phyloP scores from a whole-genome alignment of 2,888 invertebrate species.

The Cecidostiba fungosa region DNA sequence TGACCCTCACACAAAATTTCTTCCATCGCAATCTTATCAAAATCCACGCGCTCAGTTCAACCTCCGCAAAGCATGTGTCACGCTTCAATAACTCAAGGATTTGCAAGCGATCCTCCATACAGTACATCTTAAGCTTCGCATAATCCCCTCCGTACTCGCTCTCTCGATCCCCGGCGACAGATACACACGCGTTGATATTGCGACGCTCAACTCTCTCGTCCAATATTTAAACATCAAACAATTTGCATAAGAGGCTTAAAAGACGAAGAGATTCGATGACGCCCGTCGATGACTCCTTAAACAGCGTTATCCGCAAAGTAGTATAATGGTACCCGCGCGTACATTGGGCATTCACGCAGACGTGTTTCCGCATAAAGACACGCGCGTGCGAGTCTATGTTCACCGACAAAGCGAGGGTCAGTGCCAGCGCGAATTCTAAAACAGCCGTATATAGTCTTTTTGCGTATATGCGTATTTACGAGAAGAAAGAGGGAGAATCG shows the following conservation, averaged over 20 bases:
- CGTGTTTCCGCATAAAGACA: constrained; percentile 36
- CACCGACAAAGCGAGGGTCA: constrained; percentile 37
- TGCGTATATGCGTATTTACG: background rate
- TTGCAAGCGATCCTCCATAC: background rate
- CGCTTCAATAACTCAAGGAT: constrained; percentile 6
- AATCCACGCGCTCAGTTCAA: background rate
- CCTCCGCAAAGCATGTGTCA: background rate
- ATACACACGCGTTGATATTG: background rate
- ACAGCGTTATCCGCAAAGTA: constrained; percentile 26
- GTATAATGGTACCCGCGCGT: background rate
- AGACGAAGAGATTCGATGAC: constrained; percentile 30
- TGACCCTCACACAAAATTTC: too few relatives aligned
- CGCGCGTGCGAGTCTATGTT: background rate
- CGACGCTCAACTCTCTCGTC: constrained; percentile 12
- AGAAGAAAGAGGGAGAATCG: background rate
- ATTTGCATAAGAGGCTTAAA: constrained; percentile 41
- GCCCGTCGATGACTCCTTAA: background rate
- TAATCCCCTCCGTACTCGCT: background rate
- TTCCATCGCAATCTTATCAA: background rate
- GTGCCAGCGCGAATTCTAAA: constrained; percentile 25
- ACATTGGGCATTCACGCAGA: background rate
- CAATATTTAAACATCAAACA: constrained; percentile 46
- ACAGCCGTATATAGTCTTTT: background rate
- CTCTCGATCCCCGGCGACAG: background rate
- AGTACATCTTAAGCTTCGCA: background rate